These are phyloP conservation scores for Ashinkailepas kermadecensis DNA, from an alignment of 2,888 invertebrate genomes.

Conservation along the genomic window DNA sequence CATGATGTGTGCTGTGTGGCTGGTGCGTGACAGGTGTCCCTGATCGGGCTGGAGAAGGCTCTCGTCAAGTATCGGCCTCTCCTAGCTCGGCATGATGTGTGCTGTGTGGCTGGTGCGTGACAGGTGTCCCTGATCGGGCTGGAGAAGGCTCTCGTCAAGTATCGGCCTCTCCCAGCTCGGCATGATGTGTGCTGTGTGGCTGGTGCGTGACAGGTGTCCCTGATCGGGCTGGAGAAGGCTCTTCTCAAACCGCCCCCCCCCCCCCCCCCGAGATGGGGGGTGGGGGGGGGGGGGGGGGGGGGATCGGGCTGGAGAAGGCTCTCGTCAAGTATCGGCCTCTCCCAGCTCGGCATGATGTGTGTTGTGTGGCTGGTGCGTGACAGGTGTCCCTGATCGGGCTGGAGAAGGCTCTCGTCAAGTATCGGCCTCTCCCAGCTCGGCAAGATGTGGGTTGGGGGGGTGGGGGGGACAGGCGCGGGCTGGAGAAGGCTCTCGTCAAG, in stretches of 20 bases:
- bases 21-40: constrained; percentile 52
- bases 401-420: constrained; percentile 77
- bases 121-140: constrained; percentile 68
- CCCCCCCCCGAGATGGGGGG: no score
- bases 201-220: constrained; percentile 55
- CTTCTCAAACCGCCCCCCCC: no score
- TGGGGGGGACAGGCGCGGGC: constrained; percentile 55
- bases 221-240: constrained; percentile 80
- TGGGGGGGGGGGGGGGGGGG: no score
- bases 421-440: constrained; percentile 61
- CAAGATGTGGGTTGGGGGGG: no score
- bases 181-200: no score
- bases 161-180: no score
- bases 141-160: constrained; percentile 77
- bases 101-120: constrained; percentile 27
- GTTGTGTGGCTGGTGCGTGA: no score
- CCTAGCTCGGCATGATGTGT: no score
- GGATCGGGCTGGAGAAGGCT: no score
- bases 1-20: no score
- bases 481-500: constrained; percentile 79
- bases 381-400: constrained; percentile 76
- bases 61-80: constrained; percentile 55
- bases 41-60: constrained; percentile 78
- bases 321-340: constrained; percentile 80
- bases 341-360: no score